phyloP scores from a whole-genome alignment of 2,888 invertebrate species.

The Spisula solida region DNA sequence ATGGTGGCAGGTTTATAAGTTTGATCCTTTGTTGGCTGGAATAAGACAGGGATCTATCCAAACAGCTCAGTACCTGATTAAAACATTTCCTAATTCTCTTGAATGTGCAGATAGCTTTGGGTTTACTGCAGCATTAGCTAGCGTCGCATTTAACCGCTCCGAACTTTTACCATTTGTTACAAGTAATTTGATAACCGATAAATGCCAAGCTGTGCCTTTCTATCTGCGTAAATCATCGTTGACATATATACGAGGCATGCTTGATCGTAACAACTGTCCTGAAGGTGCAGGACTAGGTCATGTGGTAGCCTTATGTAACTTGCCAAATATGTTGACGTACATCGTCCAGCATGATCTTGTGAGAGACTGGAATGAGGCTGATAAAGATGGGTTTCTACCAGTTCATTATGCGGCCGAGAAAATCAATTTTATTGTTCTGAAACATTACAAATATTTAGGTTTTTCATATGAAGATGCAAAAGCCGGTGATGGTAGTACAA shows the following conservation, averaged over 20 bases:
- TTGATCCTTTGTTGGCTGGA: slow-evolving; percentile 1
- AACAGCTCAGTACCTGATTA: slow-evolving; percentile 26
- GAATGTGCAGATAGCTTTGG: slow-evolving; percentile 34
- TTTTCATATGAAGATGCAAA: background rate
- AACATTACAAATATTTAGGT: background rate
- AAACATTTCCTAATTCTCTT: slow-evolving; percentile 17
- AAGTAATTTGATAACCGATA: background rate
- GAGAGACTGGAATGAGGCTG: slow-evolving; percentile 28
- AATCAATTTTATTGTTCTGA: background rate
- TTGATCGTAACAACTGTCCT: background rate
- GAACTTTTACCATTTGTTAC: slow-evolving; percentile 30
- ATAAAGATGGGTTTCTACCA: slow-evolving; percentile 12
- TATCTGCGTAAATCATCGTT: background rate
- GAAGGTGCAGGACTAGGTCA: slow-evolving; percentile 11
- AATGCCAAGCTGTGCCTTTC: background rate
- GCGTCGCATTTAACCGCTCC: background rate
- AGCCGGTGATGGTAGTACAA: slow-evolving; percentile 21
- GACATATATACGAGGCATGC: background rate
- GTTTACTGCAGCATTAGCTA: slow-evolving; percentile 21
- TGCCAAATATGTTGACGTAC: background rate
- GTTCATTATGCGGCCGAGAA: slow-evolving; percentile 35
- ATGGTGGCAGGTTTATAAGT: slow-evolving; percentile 35
- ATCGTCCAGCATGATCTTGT: background rate
- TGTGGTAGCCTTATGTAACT: slow-evolving; percentile 13
- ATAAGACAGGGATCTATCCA: slow-evolving; percentile 12